Evolutionary conservation across 2,888 invertebrate species (phyloP).

Genomic region (Pseudolycoriella hygida): DNA sequence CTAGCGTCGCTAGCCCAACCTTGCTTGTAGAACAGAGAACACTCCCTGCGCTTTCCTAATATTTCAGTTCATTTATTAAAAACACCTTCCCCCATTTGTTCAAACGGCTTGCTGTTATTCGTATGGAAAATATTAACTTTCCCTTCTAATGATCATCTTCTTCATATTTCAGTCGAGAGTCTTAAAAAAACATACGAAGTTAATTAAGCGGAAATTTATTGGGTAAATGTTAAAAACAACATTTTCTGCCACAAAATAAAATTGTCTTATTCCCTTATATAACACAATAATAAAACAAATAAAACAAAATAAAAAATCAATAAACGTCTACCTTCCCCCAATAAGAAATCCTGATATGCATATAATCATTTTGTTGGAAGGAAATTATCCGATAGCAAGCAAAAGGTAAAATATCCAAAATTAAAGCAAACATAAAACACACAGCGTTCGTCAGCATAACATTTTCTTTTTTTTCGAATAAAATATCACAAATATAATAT

Average conservation of each 20-base stretch:
- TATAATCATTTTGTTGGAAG: conserved; percentile 32
- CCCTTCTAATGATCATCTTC: no score
- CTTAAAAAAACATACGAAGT: no score
- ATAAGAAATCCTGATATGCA: conserved; percentile 40
- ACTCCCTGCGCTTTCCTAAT: no score
- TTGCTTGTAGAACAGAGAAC: no score
- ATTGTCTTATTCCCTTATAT: neutral
- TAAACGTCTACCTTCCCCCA: conserved; percentile 31
- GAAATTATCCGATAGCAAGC: conserved; percentile 4
- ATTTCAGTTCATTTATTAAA: no score
- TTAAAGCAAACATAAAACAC: neutral
- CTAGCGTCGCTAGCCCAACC: no score
- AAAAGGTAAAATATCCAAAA: neutral
- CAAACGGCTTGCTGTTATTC: no score
- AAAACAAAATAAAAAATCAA: neutral
- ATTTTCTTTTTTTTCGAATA: neutral
- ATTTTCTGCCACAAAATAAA: neutral
- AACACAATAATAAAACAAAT: neutral
- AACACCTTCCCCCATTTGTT: no score
- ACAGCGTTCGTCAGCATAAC: neutral
- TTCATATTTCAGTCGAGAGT: no score
- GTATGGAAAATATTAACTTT: no score
- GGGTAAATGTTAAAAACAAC: no score
- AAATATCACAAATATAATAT: neutral
- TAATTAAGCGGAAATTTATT: no score